Percentiles rank a stretch among this genome's conserved stretches.
phyloP scores from a whole-genome alignment of 1,140 invertebrate genomes.

The Drosophila kurseongensis region DNA sequence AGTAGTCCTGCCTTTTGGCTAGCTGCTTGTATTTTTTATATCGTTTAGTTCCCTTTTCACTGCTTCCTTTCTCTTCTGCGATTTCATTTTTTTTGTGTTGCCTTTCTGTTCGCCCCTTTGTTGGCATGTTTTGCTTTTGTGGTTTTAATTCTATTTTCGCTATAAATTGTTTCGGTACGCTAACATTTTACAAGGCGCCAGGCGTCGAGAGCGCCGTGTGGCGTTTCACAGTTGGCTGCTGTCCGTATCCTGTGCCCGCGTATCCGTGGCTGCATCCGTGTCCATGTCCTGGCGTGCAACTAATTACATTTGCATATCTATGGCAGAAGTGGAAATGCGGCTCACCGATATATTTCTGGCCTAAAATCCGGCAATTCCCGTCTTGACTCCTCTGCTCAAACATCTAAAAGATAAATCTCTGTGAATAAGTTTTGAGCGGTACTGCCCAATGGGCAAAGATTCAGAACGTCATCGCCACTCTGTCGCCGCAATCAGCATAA shows the following conservation, averaged over 20 bases:
- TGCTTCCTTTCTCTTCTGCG: slow-evolving; percentile 48
- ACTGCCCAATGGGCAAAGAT: too few species aligned
- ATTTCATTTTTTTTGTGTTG: slow-evolving; percentile 24
- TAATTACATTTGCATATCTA: slow-evolving; percentile 83
- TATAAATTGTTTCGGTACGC: slow-evolving; percentile 80
- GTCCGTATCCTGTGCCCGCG: slow-evolving; percentile 42
- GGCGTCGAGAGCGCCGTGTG: slow-evolving; percentile 41
- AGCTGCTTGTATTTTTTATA: slow-evolving; percentile 58
- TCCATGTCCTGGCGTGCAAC: slow-evolving; percentile 64
- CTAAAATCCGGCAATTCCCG: slow-evolving; percentile 19
- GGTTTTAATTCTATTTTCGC: slow-evolving; percentile 83
- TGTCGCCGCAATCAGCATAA: slow-evolving; percentile 74
- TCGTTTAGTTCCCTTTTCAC: slow-evolving; percentile 40
- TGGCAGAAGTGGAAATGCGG: slow-evolving; percentile 61
- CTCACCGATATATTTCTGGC: slow-evolving; percentile 50
- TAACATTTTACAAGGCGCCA: slow-evolving; percentile 72
- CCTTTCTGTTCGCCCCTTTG: slow-evolving; percentile 31
- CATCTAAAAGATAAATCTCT: too few species aligned
- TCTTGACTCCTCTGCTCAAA: too few species aligned
- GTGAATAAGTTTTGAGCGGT: too few species aligned
- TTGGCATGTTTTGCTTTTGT: slow-evolving; percentile 78
- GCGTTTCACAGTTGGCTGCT: slow-evolving; percentile 69
- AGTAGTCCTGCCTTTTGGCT: slow-evolving; percentile 49
- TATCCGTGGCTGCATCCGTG: slow-evolving; percentile 26
- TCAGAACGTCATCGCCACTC: slow-evolving; percentile 38